Conservation (phyloP, 2,888 invertebrate species). For the Erebia epiphron region DNA sequence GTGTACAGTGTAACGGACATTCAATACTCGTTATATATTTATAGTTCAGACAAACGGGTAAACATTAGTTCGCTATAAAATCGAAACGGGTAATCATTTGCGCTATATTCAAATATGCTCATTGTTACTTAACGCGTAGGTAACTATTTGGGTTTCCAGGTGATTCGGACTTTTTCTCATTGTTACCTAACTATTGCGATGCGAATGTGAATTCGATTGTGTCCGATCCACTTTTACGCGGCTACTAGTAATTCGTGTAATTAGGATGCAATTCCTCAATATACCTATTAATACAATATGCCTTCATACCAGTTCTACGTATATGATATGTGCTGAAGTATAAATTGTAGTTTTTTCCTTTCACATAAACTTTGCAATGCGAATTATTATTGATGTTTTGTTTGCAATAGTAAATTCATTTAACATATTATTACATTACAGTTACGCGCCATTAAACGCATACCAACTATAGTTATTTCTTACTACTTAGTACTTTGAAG, state of each 20-base stretch:
- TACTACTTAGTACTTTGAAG: not conserved
- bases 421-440: not conserved
- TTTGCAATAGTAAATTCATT: not conserved
- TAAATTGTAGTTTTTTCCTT: not conserved
- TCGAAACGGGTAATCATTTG: too few relatives aligned
- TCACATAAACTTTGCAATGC: not conserved
- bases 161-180: conserved; percentile 49
- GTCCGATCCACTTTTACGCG: conserved; percentile 31
- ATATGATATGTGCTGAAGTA: not conserved
- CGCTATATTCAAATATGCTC: conserved; percentile 34
- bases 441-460: not conserved
- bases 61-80: conserved; percentile 6
- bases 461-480: not conserved
- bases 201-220: conserved; percentile 63
- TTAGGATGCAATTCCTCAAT: conserved; percentile 39
- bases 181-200: conserved; percentile 51
- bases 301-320: conserved; percentile 25
- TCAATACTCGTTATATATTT: conserved; percentile 55
- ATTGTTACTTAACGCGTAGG: conserved; percentile 23
- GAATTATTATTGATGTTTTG: not conserved
- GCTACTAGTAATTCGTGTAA: conserved; percentile 19
- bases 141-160: conserved; percentile 51
- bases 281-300: conserved; percentile 23
- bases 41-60: conserved; percentile 39
- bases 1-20: conserved; percentile 68